Evolutionary conservation across 2,797 vertebrate genomes (phyloP).

Genomic region (Amblyraja radiata): DNA sequence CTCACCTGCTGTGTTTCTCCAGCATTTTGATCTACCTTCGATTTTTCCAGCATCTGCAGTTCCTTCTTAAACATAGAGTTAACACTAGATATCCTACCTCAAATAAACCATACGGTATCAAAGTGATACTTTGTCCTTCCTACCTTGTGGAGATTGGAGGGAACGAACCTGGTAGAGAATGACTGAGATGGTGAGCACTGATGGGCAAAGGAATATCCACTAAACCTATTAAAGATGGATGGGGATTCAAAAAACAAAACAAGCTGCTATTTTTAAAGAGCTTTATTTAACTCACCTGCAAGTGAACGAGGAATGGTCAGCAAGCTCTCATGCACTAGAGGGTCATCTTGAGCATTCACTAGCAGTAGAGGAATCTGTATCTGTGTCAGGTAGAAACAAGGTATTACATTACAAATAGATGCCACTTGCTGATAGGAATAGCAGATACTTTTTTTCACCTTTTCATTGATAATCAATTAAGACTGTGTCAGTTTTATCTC

Average conservation of each 20-base stretch:
- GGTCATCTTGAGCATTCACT: slow-evolving; percentile 90
- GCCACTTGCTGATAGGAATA: neutral
- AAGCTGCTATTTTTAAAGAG: neutral
- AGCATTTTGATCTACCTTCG: too few relatives aligned
- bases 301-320: slow-evolving; percentile 89
- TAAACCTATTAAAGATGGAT: neutral
- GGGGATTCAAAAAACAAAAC: neutral
- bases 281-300: slow-evolving; percentile 65
- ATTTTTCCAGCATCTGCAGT: too few relatives aligned
- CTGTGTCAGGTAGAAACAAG: slow-evolving; percentile 53
- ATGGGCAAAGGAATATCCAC: too few relatives aligned
- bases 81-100: too few relatives aligned
- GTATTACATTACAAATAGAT: neutral
- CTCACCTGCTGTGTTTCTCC: too few relatives aligned
- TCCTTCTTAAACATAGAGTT: too few relatives aligned
- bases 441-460: neutral
- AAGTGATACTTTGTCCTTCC: too few relatives aligned
- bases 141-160: too few relatives aligned
- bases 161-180: too few relatives aligned
- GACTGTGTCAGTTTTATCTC: neutral
- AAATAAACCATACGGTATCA: too few relatives aligned
- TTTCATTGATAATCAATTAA: neutral
- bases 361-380: slow-evolving; percentile 87
- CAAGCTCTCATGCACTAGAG: slow-evolving; percentile 85
- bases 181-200: too few relatives aligned